Conservation (phyloP, 2,113 vertebrate genomes). For the Bos javanicus region DNA sequence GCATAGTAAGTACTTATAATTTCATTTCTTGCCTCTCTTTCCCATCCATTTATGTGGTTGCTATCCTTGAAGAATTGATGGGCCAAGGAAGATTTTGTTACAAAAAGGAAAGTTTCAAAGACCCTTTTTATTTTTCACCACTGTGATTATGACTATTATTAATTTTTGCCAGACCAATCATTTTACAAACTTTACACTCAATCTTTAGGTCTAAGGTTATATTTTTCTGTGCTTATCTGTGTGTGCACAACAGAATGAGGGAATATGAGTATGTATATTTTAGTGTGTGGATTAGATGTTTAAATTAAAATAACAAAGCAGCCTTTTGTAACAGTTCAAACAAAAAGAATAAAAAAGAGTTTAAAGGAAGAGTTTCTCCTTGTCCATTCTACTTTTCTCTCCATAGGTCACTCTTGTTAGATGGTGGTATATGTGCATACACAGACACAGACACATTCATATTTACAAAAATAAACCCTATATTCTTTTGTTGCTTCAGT, state of each 20-base stretch:
- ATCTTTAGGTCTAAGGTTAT: neutral
- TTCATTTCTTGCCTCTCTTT: neutral
- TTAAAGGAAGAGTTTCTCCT: neutral
- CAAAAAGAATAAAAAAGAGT: neutral
- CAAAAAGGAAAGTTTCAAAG: neutral
- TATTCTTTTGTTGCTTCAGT: neutral
- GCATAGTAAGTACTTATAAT: neutral
- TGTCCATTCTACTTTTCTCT: neutral
- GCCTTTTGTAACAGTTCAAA: neutral
- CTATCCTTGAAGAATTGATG: neutral
- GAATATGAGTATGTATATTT: neutral
- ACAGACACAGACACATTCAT: neutral
- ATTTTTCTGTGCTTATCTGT: neutral
- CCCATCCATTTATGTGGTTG: neutral
- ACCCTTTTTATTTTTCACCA: neutral
- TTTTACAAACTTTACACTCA: neutral
- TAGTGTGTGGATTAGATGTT: neutral
- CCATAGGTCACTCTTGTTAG: neutral
- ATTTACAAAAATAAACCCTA: neutral
- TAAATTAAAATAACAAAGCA: neutral
- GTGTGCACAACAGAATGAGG: neutral
- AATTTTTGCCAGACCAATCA: neutral
- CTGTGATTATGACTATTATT: neutral
- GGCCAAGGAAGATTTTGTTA: neutral
- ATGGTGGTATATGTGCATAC: neutral